A percentile compares a stretch with the other conserved stretches of the same genome.
Evolutionary conservation across 2,797 vertebrate genomes (phyloP).

Genomic region (Chelon labrosus): DNA sequence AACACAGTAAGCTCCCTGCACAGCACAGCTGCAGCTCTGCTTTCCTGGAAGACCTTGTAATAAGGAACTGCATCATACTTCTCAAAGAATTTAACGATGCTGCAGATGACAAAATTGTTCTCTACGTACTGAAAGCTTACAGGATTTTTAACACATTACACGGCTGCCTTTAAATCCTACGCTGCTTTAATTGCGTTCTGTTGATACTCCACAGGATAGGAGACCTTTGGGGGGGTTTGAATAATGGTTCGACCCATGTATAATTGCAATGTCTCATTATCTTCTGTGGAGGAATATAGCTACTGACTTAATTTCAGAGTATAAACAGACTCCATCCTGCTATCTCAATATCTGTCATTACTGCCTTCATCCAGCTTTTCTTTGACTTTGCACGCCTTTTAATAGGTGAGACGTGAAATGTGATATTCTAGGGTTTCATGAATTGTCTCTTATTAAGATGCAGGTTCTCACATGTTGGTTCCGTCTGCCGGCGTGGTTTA

Average conservation of each 20-base stretch:
- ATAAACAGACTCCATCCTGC: constrained; percentile 37
- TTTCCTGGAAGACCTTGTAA: constrained; percentile 58
- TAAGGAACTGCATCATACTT: constrained; percentile 58
- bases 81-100: constrained; percentile 49
- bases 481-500: constrained; percentile 43
- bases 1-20: constrained; percentile 51
- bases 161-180: constrained; percentile 63
- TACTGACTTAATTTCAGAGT: constrained; percentile 55
- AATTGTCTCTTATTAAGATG: constrained; percentile 23
- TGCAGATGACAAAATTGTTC: constrained; percentile 46
- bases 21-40: constrained; percentile 65
- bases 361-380: constrained; percentile 32
- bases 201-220: constrained; percentile 64
- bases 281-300: constrained; percentile 51
- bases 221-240: constrained; percentile 49
- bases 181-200: constrained; percentile 67
- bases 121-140: constrained; percentile 28
- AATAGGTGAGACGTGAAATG: constrained; percentile 4
- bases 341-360: constrained; percentile 15
- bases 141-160: constrained; percentile 56
- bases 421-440: constrained; percentile 20
- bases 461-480: constrained; percentile 14
- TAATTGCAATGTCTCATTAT: constrained; percentile 74
- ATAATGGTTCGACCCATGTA: constrained; percentile 64
- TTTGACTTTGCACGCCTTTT: constrained; percentile 29